Evolutionary conservation across 2,113 vertebrate species (phyloP).

Genomic region (Ardeotis arabs): DNA sequence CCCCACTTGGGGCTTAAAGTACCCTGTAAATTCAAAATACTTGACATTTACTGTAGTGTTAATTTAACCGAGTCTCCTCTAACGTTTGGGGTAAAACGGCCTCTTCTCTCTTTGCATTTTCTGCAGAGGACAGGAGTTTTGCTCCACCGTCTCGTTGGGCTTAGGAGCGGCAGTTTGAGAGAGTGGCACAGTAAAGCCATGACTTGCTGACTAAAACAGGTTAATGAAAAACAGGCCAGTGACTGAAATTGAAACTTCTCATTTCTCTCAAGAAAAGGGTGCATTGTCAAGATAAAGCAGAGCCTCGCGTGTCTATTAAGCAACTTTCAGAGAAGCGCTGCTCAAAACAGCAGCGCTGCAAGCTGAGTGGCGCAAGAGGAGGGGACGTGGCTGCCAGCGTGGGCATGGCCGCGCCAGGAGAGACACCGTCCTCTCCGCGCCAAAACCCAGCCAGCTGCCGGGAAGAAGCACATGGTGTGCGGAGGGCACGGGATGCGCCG

Average conservation of each 20-base stretch:
- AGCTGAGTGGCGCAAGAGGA: fast-evolving
- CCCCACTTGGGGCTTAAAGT: background rate
- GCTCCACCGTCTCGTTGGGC: background rate
- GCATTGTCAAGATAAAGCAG: background rate
- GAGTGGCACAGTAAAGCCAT: background rate
- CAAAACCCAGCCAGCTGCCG: background rate
- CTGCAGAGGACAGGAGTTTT: conserved; percentile 31
- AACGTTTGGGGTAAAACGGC: background rate
- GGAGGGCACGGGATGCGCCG: background rate
- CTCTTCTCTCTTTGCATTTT: background rate
- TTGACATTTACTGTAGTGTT: background rate
- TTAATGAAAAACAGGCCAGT: conserved; percentile 59
- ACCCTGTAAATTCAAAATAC: conserved; percentile 7
- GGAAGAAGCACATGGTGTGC: background rate
- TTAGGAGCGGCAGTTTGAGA: background rate
- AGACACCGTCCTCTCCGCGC: fast-evolving
- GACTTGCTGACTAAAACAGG: conserved; percentile 59
- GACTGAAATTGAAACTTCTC: conserved; percentile 61
- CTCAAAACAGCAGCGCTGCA: background rate
- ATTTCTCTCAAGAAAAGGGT: conserved; percentile 58
- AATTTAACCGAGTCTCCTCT: background rate
- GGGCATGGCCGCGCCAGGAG: fast-evolving
- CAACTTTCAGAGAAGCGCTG: background rate
- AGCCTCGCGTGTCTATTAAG: background rate
- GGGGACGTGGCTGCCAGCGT: fast-evolving